Evolutionary conservation across 2,888 invertebrate genomes (phyloP), one percentile per base, ranked within the genome.

Genomic region (Sisyra nigra): DNA sequence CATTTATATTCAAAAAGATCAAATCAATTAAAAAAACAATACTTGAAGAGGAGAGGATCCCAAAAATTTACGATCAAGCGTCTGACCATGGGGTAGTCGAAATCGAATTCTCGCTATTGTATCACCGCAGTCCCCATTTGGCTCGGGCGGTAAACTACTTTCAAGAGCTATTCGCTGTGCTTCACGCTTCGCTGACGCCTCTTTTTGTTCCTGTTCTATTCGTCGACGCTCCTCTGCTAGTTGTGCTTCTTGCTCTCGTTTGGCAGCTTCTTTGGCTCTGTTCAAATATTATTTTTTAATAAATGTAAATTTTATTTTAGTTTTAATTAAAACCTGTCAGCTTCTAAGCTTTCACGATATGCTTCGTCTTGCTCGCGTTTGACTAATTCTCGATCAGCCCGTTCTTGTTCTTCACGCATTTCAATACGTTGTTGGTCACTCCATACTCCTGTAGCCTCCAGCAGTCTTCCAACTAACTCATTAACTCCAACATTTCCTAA

Each of bases 361-460:
- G 94, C 94, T 60, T 80, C 78, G 66, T 96, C 93, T 66, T 96
- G 94, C 61, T 94, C 93, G 53, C 78, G 72, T 63, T 92, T 91
- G 42, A 96, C 88, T 53, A 74, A 69, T 62, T 93, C 92, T 44
- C 94, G 67, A 8, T 85, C 89, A 49, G 86, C 84, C 44, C 94
- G 67, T 61, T 93, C 92, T 46, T 85, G 74, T 67, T 94, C 94
- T 54, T 88, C 77, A 33, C 73, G 69, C 45, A 83, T 78, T 63
- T 93, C 93, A 14, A 71, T 66, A 44, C 79, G 68, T 59, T 85
- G 83, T 51, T 80, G 76, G 52, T 83, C 80, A 52, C 72, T 67
- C 65, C 82, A 94, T 54, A 89, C 73, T 56, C 93, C 92, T 44
- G 85, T 75, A 33, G 87, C 82, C 57, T 91, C 87, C 54, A 93